Evolutionary conservation across 2,888 invertebrate genomes (phyloP).

Genomic region (Napeogenes sylphis): DNA sequence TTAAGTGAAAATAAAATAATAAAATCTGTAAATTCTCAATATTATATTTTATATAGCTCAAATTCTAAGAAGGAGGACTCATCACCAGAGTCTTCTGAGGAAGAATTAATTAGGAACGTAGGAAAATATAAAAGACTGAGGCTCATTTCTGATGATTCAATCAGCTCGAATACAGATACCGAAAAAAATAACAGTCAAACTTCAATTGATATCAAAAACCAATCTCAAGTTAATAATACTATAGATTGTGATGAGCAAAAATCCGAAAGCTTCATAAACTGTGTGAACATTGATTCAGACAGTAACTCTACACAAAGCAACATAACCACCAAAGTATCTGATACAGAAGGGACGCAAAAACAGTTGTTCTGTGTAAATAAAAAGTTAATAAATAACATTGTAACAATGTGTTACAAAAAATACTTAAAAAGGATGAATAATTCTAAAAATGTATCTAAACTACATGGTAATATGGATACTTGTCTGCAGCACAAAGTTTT

Average conservation of each 20-base stretch:
- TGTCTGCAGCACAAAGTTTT: slow-evolving; percentile 59
- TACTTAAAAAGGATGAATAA: slow-evolving; percentile 41
- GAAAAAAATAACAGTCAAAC: slow-evolving; percentile 1
- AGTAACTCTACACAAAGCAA: slow-evolving; percentile 38
- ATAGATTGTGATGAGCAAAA: slow-evolving; percentile 7
- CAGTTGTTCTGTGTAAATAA: slow-evolving; percentile 34
- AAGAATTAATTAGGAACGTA: slow-evolving; percentile 30
- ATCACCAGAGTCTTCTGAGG: slow-evolving; percentile 37
- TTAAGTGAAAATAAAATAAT: slow-evolving; percentile 45
- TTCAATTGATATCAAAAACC: slow-evolving; percentile 13
- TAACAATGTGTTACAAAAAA: slow-evolving; percentile 47
- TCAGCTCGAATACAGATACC: slow-evolving; percentile 19
- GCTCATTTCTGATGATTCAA: slow-evolving; percentile 35
- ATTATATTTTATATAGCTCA: slow-evolving; percentile 43
- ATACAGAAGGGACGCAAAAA: slow-evolving; percentile 14
- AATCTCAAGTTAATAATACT: slow-evolving; percentile 14
- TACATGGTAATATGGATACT: slow-evolving; percentile 35
- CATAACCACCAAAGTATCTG: slow-evolving; percentile 20
- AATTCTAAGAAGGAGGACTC: slow-evolving; percentile 28
- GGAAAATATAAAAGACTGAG: slow-evolving; percentile 36
- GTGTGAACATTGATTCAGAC: slow-evolving; percentile 56
- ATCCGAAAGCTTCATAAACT: slow-evolving; percentile 36
- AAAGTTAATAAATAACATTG: slow-evolving; percentile 49
- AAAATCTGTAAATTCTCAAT: slow-evolving; percentile 37
- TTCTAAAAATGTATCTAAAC: slow-evolving; percentile 27